These are phyloP conservation scores for Drosophila phalerata DNA, from an alignment of 2,888 invertebrate genomes.

Conservation along the genomic window DNA sequence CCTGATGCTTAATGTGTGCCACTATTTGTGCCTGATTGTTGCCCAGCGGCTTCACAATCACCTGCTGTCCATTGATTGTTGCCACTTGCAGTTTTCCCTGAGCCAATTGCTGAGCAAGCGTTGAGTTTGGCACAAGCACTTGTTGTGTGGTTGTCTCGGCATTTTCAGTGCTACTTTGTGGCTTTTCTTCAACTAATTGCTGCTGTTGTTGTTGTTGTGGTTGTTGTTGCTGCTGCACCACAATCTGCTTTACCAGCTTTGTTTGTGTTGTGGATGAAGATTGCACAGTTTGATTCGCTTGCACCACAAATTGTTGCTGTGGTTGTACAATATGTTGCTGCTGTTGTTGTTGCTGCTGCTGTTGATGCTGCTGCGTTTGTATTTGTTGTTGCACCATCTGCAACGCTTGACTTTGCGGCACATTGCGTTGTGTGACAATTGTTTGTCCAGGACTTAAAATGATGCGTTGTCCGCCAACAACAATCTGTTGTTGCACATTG, in stretches of 20 bases:
- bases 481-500: slow-evolving; percentile 85
- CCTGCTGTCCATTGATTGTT: slow-evolving; percentile 94
- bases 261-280: slow-evolving; percentile 60
- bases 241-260: slow-evolving; percentile 77
- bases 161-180: slow-evolving; percentile 80
- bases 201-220: slow-evolving; percentile 66
- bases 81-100: slow-evolving; percentile 93
- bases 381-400: slow-evolving; percentile 75
- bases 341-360: slow-evolving; percentile 60
- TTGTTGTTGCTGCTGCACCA: slow-evolving; percentile 67
- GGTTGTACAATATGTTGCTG: slow-evolving; percentile 74
- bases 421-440: slow-evolving; percentile 84
- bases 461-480: slow-evolving; percentile 85
- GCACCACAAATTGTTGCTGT: slow-evolving; percentile 80
- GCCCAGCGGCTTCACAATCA: slow-evolving; percentile 91
- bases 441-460: slow-evolving; percentile 85
- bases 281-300: slow-evolving; percentile 69
- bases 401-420: slow-evolving; percentile 80
- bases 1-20: slow-evolving; percentile 89
- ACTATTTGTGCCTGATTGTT: slow-evolving; percentile 93
- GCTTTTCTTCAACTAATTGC: slow-evolving; percentile 63
- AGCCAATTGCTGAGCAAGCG: slow-evolving; percentile 92
- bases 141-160: slow-evolving; percentile 85
- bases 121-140: slow-evolving; percentile 92
- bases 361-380: slow-evolving; percentile 57